Conservation (phyloP, 2,888 invertebrate species). For the Elegia similella region DNA sequence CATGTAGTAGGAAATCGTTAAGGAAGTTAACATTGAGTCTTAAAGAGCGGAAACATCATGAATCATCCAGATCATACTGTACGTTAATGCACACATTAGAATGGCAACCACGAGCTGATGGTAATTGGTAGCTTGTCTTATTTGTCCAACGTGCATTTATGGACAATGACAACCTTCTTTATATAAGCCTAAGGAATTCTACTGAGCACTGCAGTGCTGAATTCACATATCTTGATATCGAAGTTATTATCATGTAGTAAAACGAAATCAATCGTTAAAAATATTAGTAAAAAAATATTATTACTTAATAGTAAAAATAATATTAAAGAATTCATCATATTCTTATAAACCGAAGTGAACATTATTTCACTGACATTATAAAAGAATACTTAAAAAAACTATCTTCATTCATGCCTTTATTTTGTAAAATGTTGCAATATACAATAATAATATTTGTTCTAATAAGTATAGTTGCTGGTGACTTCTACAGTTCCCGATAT, state of each 20-base stretch:
- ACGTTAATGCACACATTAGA: conserved; percentile 36
- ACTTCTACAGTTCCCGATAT: conserved; percentile 84
- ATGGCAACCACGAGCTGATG: conserved; percentile 34
- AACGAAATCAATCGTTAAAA: too few species aligned
- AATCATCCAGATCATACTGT: conserved; percentile 26
- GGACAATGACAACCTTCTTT: conserved; percentile 47
- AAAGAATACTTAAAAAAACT: too few species aligned
- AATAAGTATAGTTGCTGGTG: conserved; percentile 41
- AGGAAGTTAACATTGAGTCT: neutral
- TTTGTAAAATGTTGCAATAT: neutral
- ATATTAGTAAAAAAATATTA: neutral
- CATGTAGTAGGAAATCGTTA: neutral
- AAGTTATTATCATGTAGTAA: neutral
- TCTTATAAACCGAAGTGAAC: too few species aligned
- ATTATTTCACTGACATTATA: too few species aligned
- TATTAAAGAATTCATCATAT: too few species aligned
- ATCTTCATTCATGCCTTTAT: too few species aligned
- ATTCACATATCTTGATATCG: neutral
- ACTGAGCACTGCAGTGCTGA: conserved; percentile 28
- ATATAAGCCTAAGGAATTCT: conserved; percentile 41
- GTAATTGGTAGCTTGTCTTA: conserved; percentile 47
- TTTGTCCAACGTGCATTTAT: conserved; percentile 41
- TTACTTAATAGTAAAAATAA: too few species aligned
- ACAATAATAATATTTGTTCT: conserved; percentile 23
- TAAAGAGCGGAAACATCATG: conserved; percentile 21